Conservation (phyloP, 2,797 vertebrate species). For the Oophaga sylvatica region DNA sequence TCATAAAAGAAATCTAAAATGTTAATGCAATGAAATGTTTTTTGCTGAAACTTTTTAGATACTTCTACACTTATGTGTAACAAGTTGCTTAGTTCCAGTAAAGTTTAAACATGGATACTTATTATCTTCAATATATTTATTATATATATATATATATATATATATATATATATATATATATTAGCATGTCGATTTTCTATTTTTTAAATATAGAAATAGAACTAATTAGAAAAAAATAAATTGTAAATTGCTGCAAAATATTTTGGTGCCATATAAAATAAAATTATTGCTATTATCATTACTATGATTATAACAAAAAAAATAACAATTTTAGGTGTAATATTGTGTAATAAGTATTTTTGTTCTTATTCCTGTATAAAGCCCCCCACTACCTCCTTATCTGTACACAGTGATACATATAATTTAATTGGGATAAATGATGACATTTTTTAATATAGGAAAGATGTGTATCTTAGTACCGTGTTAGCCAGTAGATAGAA, state of each 20-base stretch:
- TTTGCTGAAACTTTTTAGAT: neutral
- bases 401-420: neutral
- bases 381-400: neutral
- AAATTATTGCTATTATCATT: too few species aligned
- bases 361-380: neutral
- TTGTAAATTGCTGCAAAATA: too few species aligned
- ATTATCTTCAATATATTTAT: too few species aligned
- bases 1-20: neutral
- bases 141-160: too few species aligned
- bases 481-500: too few species aligned
- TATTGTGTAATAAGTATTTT: neutral
- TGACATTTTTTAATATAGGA: too few species aligned
- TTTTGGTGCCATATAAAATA: too few species aligned
- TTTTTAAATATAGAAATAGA: neutral
- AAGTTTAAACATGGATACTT: neutral
- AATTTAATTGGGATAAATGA: neutral
- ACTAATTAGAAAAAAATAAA: neutral
- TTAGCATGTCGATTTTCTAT: neutral
- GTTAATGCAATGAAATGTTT: neutral
- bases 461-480: too few species aligned
- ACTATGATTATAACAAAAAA: too few species aligned
- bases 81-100: neutral
- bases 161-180: too few species aligned
- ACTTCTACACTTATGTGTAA: neutral
- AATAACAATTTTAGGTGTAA: neutral